These are phyloP conservation scores for Platycnemis pennipes DNA, from an alignment of 2,888 invertebrate species.

Conservation along the genomic window DNA sequence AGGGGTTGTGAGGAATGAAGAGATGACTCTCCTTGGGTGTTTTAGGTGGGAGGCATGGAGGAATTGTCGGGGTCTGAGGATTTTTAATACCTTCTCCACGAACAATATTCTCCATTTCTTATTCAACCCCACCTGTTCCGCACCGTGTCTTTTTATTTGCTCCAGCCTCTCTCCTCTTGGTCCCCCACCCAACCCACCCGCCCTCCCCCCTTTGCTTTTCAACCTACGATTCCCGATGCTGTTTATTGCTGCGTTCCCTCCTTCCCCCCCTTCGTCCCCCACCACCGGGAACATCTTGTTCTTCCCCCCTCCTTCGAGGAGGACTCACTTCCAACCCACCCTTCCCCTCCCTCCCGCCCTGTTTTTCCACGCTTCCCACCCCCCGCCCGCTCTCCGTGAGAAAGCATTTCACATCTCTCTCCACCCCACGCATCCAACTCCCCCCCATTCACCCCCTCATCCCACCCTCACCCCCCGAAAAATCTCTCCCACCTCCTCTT, in stretches of 20 bases:
- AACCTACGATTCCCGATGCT: slow-evolving; percentile 19
- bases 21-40: background rate
- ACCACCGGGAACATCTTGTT: background rate
- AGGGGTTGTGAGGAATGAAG: background rate
- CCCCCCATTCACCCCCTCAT: background rate
- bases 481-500: background rate
- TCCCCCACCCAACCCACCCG: background rate
- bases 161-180: background rate
- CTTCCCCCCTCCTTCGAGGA: background rate
- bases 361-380: background rate
- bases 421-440: background rate
- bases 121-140: slow-evolving; percentile 51
- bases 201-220: background rate
- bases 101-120: slow-evolving; percentile 55
- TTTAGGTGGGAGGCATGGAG: background rate
- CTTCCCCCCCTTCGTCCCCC: background rate
- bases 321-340: background rate
- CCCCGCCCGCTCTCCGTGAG: background rate
- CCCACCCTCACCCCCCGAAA: background rate
- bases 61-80: slow-evolving; percentile 42
- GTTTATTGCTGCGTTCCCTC: background rate
- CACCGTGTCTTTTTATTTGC: background rate
- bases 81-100: slow-evolving; percentile 51
- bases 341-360: background rate
- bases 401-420: slow-evolving; percentile 28